These are phyloP conservation scores for Eupeodes luniger DNA, from an alignment of 2,888 invertebrate genomes.

Conservation along the genomic window DNA sequence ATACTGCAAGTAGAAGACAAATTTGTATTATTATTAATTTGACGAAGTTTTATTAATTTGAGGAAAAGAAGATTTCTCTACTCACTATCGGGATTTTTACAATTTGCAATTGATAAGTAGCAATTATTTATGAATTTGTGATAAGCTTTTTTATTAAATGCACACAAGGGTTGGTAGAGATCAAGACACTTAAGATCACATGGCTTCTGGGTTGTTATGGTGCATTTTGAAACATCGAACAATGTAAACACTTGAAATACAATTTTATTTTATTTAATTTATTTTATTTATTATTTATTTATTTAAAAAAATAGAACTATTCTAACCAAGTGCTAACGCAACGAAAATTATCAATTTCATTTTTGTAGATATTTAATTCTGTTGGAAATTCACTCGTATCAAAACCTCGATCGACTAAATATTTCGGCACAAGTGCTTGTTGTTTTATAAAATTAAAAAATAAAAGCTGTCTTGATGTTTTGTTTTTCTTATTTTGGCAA, in stretches of 20 bases:
- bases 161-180: background rate
- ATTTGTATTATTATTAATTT: background rate
- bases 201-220: background rate
- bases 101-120: conserved; percentile 27
- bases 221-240: background rate
- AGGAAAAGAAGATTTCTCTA: too few species aligned
- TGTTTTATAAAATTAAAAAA: background rate
- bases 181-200: background rate
- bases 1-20: background rate
- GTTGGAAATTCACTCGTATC: background rate
- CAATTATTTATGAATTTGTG: background rate
- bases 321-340: conserved; percentile 15
- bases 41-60: background rate
- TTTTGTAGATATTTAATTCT: background rate
- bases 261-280: background rate
- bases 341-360: conserved; percentile 1
- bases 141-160: background rate
- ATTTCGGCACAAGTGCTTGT: background rate
- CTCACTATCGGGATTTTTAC: background rate
- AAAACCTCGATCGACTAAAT: conserved; percentile 6
- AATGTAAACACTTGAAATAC: conserved; percentile 16
- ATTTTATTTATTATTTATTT: background rate
- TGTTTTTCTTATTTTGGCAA: conserved; percentile 19
- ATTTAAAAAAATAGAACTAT: background rate
- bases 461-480: background rate